A percentile compares a stretch with the other conserved stretches of the same genome.
Evolutionary conservation across 1,140 invertebrate genomes (phyloP).

Genomic region (Dysdera silvatica): DNA sequence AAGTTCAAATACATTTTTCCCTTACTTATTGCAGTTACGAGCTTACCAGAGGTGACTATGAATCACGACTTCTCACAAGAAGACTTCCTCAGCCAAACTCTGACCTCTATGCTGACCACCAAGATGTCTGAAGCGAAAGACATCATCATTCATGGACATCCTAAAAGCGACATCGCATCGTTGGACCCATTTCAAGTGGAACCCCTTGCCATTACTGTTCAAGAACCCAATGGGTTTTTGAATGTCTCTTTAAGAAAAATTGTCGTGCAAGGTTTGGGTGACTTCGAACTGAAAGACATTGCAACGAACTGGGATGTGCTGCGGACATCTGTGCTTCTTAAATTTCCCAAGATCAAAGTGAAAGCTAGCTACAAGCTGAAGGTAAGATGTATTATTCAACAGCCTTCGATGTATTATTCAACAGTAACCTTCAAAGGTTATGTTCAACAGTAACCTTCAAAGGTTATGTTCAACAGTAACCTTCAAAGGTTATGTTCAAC

Average conservation of each 20-base stretch:
- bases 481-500: no score
- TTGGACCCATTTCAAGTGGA: slow-evolving; percentile 23
- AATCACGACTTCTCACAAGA: no score
- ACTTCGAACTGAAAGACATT: slow-evolving; percentile 28
- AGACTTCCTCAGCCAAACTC: slow-evolving; percentile 3
- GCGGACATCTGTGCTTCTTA: slow-evolving; percentile 19
- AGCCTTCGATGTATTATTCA: not conserved
- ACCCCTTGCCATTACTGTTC: slow-evolving; percentile 8
- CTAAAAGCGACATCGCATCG: not conserved
- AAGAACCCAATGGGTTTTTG: slow-evolving; percentile 24
- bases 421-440: no score
- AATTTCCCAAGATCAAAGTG: slow-evolving; percentile 20
- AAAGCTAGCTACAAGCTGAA: slow-evolving; percentile 28
- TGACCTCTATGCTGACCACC: slow-evolving; percentile 2
- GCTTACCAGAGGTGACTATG: no score
- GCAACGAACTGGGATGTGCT: slow-evolving; percentile 25
- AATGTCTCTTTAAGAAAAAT: slow-evolving; percentile 24
- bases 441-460: no score
- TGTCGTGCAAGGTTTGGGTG: slow-evolving; percentile 19
- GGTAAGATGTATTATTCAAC: no score
- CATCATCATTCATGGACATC: slow-evolving; percentile 17
- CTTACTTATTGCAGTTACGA: no score
- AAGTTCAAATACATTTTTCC: no score
- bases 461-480: no score
- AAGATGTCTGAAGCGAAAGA: slow-evolving; percentile 22